Evolutionary conservation across 1,140 invertebrate genomes (phyloP), one percentile per base, ranked within the genome.

Genomic region (Drosophila willistoni): DNA sequence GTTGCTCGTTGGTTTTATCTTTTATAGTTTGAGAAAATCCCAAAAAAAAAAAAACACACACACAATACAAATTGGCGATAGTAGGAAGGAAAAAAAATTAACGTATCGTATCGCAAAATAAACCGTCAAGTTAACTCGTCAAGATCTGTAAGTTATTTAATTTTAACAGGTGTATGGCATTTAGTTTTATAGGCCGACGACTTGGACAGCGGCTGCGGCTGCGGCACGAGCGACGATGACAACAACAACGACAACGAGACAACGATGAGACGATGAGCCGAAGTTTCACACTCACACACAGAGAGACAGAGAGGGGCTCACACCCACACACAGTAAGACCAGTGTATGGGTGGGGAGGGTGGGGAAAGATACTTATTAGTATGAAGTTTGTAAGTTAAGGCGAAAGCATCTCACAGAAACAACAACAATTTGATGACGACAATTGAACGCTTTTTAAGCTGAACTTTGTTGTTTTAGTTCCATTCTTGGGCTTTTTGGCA

Each of bases 111-210:
- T 36, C 12, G 36, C 34, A 44, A 14, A 44, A 17, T 17, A 47
- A 17, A 22, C 17, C 44, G 44, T 73, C 71, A 72, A 79, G 68
- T 79, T 72, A 64, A 77, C 77, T 54, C 61, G 67, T 68, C 73
- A 51, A 77, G 69, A 79, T 77, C 73, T 79, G 55, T 79, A 64
- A 65, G 64, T 54, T 65, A 60, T 77, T 76, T 76, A 73, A 77
- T 34, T 51, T 67, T 76, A 61, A 42, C 44, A 68, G 13, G 39
- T 25, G 62, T 70, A 62, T 19, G 41, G 73, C 64, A 68, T 68
- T 63, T 72, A 76, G 55, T 76, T 71, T 51, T 62, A 62, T 64
- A 64, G 29, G 34, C 19, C 39, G 51, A 22, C 71, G 29, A 22
- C 61, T 55, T 36, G 36, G 68, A 14, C 57, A 47, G 42, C 41